Conservation (phyloP, 2,888 invertebrate species). For the Callyntrura sp. region DNA sequence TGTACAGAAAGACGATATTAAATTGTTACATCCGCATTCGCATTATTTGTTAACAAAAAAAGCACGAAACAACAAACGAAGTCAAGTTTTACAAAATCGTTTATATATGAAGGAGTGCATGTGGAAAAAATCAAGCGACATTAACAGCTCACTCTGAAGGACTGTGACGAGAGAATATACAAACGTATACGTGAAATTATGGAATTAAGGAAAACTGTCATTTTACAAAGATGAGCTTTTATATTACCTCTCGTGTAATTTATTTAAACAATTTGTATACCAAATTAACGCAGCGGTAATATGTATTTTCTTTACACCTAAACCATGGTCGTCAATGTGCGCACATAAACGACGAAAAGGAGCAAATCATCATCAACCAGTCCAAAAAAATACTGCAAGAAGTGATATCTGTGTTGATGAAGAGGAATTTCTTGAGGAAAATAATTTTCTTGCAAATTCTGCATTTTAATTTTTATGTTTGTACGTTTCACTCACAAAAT, state of each 20-base stretch:
- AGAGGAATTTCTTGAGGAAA: no score
- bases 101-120: neutral
- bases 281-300: no score
- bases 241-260: neutral
- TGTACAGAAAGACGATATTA: neutral
- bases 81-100: neutral
- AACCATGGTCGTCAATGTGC: neutral
- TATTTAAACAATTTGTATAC: neutral
- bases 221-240: neutral
- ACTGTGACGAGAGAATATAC: neutral
- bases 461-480: neutral
- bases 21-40: conserved; percentile 52
- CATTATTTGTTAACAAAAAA: neutral
- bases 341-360: no score
- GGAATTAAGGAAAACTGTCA: neutral
- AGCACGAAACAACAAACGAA: neutral
- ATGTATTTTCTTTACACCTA: neutral
- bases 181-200: no score
- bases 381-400: neutral
- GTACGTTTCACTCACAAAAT: neutral
- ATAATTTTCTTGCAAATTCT: no score
- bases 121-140: neutral
- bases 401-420: no score
- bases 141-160: conserved; percentile 24
- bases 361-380: no score